Evolutionary conservation across 2,113 vertebrate species (phyloP).

Genomic region (Megaceryle torquata): DNA sequence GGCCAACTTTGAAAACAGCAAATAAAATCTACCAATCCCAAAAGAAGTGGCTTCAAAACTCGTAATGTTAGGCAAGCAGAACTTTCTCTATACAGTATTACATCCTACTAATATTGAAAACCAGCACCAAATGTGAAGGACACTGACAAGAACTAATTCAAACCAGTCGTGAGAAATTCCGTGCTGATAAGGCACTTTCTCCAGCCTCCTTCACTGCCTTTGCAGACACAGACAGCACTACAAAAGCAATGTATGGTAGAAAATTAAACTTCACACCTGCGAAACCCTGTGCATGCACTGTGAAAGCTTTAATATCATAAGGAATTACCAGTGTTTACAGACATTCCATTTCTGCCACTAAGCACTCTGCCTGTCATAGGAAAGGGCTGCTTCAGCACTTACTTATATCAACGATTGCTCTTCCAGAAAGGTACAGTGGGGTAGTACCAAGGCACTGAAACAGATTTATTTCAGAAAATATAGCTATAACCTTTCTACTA

Average conservation of each 20-base stretch:
- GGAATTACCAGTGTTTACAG: background rate
- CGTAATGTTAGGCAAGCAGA: background rate
- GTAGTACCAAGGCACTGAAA: background rate
- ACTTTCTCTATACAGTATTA: background rate
- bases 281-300: background rate
- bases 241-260: fast-evolving
- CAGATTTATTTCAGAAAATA: background rate
- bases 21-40: background rate
- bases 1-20: background rate
- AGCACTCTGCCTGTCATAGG: background rate
- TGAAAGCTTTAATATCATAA: background rate
- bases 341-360: background rate
- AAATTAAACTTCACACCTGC: background rate
- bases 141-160: background rate
- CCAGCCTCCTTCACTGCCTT: background rate
- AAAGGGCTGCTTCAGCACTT: background rate
- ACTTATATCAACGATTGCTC: background rate
- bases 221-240: background rate
- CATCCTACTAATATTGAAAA: background rate
- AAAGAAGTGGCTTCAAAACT: background rate
- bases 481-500: background rate
- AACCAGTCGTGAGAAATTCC: background rate
- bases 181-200: background rate
- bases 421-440: background rate
- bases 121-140: background rate